phyloP scores from a whole-genome alignment of 2,888 invertebrate genomes.

The Epistrophella euchroma region DNA sequence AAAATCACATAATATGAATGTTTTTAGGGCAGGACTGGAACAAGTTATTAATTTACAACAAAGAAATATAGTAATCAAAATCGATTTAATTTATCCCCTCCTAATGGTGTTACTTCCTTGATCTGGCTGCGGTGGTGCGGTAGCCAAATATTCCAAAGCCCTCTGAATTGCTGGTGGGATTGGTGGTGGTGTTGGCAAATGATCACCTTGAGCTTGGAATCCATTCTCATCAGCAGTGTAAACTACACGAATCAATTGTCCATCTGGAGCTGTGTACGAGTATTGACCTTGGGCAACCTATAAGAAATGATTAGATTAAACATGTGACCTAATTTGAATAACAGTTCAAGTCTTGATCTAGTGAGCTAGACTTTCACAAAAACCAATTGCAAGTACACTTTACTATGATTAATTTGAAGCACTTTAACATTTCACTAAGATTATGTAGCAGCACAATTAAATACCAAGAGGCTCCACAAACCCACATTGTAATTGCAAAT shows the following conservation, averaged over 20 bases:
- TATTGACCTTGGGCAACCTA: conserved; percentile 87
- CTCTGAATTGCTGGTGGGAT: conserved; percentile 89
- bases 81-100: conserved; percentile 78
- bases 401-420: neutral
- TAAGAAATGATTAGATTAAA: conserved; percentile 50
- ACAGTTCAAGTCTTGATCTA: neutral
- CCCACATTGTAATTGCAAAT: conserved; percentile 53
- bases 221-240: conserved; percentile 90
- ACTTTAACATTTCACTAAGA: conserved; percentile 36
- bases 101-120: conserved; percentile 76
- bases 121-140: conserved; percentile 85
- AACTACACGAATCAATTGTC: conserved; percentile 85
- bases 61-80: neutral
- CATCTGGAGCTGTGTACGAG: conserved; percentile 87
- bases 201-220: conserved; percentile 86
- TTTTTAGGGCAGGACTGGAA: conserved; percentile 9
- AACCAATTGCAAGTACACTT: neutral
- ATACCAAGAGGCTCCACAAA: conserved; percentile 52
- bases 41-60: conserved; percentile 40
- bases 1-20: conserved; percentile 45
- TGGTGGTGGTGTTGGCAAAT: conserved; percentile 86
- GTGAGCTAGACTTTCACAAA: conserved; percentile 28
- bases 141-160: conserved; percentile 87
- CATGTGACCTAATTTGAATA: conserved; percentile 11
- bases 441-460: conserved; percentile 32